Evolutionary conservation across 1,140 invertebrate genomes (phyloP).

Genomic region (Aphis gossypii): DNA sequence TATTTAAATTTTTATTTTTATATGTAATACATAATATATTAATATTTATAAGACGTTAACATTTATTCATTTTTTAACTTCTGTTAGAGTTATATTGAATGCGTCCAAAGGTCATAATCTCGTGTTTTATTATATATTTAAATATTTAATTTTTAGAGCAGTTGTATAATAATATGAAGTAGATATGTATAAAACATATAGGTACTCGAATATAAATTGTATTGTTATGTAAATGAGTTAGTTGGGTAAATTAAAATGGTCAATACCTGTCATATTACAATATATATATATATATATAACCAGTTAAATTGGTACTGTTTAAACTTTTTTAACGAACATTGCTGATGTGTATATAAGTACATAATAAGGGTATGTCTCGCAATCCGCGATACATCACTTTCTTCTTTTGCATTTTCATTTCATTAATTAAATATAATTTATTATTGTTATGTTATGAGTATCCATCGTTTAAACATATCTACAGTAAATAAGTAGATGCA

Average conservation of each 20-base stretch:
- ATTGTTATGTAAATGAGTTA: conserved; percentile 7
- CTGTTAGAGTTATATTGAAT: background rate
- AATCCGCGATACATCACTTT: background rate
- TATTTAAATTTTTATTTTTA: background rate
- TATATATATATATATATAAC: background rate
- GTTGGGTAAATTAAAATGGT: conserved; percentile 12
- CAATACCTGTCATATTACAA: background rate
- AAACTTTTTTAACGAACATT: background rate
- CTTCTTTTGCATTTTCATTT: background rate
- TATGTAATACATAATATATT: background rate
- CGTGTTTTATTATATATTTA: conserved; percentile 8
- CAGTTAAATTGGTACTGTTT: background rate
- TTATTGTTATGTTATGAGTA: background rate
- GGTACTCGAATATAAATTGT: background rate
- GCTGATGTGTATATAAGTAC: background rate
- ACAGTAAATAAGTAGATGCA: background rate
- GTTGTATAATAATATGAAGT: background rate
- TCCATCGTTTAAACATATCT: background rate
- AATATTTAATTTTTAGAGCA: conserved; percentile 19
- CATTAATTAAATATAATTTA: background rate
- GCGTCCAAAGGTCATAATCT: background rate
- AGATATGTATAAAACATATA: background rate
- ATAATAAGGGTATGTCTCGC: background rate
- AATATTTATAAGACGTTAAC: background rate
- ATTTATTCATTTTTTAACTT: conserved; percentile 19